phyloP scores from a whole-genome alignment of 2,797 vertebrate species.

The Alauda arvensis region DNA sequence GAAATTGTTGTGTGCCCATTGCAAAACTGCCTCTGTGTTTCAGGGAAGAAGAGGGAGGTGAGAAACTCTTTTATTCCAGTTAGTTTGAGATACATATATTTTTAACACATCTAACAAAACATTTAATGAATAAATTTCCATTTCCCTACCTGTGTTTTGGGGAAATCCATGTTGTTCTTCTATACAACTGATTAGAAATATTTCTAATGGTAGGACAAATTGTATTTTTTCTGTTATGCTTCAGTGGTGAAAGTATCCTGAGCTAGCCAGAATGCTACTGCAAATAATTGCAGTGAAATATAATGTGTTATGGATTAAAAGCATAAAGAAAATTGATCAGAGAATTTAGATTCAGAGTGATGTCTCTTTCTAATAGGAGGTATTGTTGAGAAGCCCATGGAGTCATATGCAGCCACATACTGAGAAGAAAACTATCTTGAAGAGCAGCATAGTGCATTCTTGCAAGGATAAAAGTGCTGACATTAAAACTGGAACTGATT shows the following conservation, averaged over 20 bases:
- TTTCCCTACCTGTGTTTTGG: background rate
- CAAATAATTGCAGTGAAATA: background rate
- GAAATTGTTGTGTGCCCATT: background rate
- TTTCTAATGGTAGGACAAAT: background rate
- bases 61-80: background rate
- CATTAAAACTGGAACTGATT: background rate
- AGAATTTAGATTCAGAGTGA: background rate
- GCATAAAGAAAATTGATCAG: background rate
- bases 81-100: background rate
- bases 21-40: background rate
- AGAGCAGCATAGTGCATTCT: background rate
- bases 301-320: background rate
- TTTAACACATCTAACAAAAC: background rate
- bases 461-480: background rate
- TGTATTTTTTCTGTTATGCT: background rate
- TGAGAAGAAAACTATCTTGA: background rate
- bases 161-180: background rate
- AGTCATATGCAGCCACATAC: background rate
- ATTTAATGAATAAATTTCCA: background rate
- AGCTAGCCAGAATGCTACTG: background rate
- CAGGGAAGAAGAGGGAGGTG: background rate
- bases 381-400: background rate
- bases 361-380: background rate
- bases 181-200: background rate
- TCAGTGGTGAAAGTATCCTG: background rate